These are phyloP conservation scores for Cottus gobio DNA, from an alignment of 2,113 vertebrate genomes.

Conservation along the genomic window DNA sequence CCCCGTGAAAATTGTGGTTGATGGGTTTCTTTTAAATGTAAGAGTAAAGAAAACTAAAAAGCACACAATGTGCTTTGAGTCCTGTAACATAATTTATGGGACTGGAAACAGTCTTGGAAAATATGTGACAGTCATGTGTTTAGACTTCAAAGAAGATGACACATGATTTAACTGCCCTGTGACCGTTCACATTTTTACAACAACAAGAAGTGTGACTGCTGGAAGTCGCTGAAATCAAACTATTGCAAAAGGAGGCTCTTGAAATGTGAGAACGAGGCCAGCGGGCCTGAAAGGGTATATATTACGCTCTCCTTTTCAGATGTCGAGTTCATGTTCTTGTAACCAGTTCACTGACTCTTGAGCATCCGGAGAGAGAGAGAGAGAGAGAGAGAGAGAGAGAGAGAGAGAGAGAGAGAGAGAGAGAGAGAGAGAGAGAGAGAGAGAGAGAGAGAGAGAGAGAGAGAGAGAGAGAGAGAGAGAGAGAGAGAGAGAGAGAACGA, in stretches of 20 bases:
- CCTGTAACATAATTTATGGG: constrained; percentile 24
- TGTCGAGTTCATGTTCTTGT: constrained; percentile 70
- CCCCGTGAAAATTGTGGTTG: constrained; percentile 40
- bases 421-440: constrained; percentile 49
- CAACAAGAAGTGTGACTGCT: constrained; percentile 50
- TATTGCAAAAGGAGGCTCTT: constrained; percentile 18
- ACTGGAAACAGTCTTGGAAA: constrained; percentile 54
- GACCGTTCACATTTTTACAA: constrained; percentile 60
- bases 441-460: constrained; percentile 50
- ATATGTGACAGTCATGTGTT: constrained; percentile 74
- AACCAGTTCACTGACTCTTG: constrained; percentile 73
- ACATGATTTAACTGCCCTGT: constrained; percentile 50
- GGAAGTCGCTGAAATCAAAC: constrained; percentile 49
- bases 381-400: constrained; percentile 55
- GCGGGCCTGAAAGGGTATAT: constrained; percentile 53
- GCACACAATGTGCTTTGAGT: constrained; percentile 63
- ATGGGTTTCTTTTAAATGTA: constrained; percentile 32
- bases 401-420: constrained; percentile 58
- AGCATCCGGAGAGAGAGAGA: constrained; percentile 56
- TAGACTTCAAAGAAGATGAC: constrained; percentile 61
- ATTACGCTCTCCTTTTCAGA: constrained; percentile 58
- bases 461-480: constrained; percentile 55
- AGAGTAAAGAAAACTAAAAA: constrained; percentile 33
- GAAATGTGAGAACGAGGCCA: constrained; percentile 63
- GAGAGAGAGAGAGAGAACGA: constrained; percentile 58